These are phyloP conservation scores for Cynaeus angustus DNA, from an alignment of 2,888 invertebrate genomes.

Conservation along the genomic window DNA sequence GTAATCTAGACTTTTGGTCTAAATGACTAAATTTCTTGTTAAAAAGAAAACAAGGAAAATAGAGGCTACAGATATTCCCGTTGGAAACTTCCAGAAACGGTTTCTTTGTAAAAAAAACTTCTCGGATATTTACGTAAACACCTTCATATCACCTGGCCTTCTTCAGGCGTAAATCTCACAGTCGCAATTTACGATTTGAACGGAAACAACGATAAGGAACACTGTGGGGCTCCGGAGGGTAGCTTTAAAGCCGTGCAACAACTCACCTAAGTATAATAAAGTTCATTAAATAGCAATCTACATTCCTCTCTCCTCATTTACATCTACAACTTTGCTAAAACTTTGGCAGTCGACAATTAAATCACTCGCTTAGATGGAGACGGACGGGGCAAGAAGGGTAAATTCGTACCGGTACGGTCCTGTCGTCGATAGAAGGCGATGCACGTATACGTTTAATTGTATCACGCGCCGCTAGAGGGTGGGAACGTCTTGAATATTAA, in stretches of 20 bases:
- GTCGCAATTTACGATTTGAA: constrained; percentile 26
- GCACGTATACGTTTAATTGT: constrained; percentile 68
- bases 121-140: no score
- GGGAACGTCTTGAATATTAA: constrained; percentile 48
- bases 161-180: neutral
- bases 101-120: neutral
- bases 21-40: constrained; percentile 2
- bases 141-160: neutral
- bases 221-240: constrained; percentile 1
- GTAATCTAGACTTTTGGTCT: constrained; percentile 12
- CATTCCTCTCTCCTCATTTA: constrained; percentile 49
- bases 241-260: constrained; percentile 45
- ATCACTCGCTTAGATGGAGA: constrained; percentile 42
- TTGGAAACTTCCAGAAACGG: no score
- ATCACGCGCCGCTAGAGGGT: constrained; percentile 63
- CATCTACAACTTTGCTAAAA: constrained; percentile 47
- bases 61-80: neutral
- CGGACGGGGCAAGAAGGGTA: constrained; percentile 19
- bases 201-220: constrained; percentile 23
- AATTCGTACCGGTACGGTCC: constrained; percentile 37
- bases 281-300: constrained; percentile 51
- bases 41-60: neutral
- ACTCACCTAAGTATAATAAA: constrained; percentile 51
- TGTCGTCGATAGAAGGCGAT: constrained; percentile 41
- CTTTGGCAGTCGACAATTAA: constrained; percentile 49